Conservation (phyloP, 1,140 invertebrate species). For the Nautilus pompilius region DNA sequence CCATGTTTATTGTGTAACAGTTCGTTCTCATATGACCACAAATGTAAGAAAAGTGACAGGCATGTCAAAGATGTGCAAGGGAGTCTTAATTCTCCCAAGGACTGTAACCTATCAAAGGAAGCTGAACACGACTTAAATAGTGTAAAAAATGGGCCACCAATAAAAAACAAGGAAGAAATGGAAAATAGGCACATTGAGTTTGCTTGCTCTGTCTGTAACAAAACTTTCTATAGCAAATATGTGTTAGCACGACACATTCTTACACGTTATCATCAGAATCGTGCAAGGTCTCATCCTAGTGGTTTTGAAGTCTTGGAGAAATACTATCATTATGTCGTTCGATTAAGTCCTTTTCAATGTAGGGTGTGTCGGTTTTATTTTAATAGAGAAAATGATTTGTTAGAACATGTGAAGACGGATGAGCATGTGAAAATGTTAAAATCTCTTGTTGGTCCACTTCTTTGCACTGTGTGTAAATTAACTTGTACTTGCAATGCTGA, state of each 20-base stretch:
- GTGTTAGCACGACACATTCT: slow-evolving; percentile 42
- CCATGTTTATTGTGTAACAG: neutral
- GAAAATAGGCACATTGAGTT: slow-evolving; percentile 10
- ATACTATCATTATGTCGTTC: slow-evolving; percentile 73
- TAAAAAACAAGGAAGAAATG: neutral
- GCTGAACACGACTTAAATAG: neutral
- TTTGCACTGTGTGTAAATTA: slow-evolving; percentile 74
- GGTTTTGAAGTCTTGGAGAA: slow-evolving; percentile 67
- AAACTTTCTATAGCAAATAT: slow-evolving; percentile 39
- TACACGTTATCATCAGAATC: slow-evolving; percentile 39
- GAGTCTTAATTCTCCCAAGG: neutral
- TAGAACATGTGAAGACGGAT: slow-evolving; percentile 70
- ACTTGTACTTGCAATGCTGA: slow-evolving; percentile 64
- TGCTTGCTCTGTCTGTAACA: slow-evolving; percentile 51
- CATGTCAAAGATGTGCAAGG: neutral
- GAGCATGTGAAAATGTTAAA: slow-evolving; percentile 61
- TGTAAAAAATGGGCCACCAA: no score
- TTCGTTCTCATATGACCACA: no score
- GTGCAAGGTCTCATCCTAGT: slow-evolving; percentile 30
- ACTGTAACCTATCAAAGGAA: neutral
- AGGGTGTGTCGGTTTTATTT: slow-evolving; percentile 79
- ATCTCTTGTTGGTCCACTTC: slow-evolving; percentile 63
- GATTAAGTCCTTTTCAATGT: slow-evolving; percentile 80
- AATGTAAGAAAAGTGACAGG: neutral
- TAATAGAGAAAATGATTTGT: slow-evolving; percentile 70